Conservation (phyloP, 2,888 invertebrate species). For the Ashinkailepas kermadecensis region DNA sequence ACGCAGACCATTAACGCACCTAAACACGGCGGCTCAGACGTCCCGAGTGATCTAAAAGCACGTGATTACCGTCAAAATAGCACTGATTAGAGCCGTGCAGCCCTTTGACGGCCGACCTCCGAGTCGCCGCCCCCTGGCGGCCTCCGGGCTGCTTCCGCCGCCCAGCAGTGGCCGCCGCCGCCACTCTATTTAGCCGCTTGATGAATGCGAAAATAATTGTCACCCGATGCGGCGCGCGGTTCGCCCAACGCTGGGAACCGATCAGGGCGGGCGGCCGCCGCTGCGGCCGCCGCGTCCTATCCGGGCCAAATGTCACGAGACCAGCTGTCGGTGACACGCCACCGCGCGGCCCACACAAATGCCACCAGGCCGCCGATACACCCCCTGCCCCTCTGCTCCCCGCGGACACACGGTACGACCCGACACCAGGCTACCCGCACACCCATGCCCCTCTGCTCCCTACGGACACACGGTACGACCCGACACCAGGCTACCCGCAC, state of each 20-base stretch:
- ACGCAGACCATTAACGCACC: no score
- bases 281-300: neutral
- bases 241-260: neutral
- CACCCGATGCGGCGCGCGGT: neutral
- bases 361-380: neutral
- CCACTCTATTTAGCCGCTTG: slow-evolving; percentile 7
- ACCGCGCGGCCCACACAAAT: neutral
- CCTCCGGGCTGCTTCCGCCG: neutral
- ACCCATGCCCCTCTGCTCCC: no score
- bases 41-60: neutral
- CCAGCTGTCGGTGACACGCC: neutral
- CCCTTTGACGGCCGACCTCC: neutral
- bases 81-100: neutral
- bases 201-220: slow-evolving; percentile 20
- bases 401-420: no score
- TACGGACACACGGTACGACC: no score
- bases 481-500: no score
- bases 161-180: neutral
- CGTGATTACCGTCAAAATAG: neutral
- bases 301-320: neutral
- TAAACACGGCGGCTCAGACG: neutral
- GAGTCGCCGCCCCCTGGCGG: neutral
- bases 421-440: no score
- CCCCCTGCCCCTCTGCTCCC: no score
- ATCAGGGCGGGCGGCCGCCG: neutral